A percentile compares a stretch with the other conserved stretches of the same genome.
Evolutionary conservation across 2,888 invertebrate genomes (phyloP).

Genomic region (Ceraclea dissimilis): DNA sequence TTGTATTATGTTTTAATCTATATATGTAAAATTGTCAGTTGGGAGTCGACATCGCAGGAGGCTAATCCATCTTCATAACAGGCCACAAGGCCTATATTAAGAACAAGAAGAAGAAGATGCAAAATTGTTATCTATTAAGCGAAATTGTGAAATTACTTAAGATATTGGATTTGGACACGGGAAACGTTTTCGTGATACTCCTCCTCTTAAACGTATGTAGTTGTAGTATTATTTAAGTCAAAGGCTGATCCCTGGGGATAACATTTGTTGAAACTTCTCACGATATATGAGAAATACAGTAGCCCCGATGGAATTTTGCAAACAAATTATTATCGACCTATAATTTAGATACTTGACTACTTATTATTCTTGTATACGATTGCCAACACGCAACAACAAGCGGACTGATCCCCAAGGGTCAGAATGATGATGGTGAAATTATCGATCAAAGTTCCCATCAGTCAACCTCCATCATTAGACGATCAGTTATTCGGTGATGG

Average conservation of each 20-base stretch:
- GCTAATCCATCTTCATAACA: too few relatives aligned
- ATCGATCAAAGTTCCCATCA: neutral
- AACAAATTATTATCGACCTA: slow-evolving; percentile 13
- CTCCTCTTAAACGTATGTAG: too few relatives aligned
- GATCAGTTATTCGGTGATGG: neutral
- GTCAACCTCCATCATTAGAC: neutral
- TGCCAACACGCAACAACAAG: slow-evolving; percentile 12
- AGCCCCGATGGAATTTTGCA: slow-evolving; percentile 12
- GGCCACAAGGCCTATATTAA: too few relatives aligned
- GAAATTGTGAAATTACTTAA: too few relatives aligned
- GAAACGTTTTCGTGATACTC: too few relatives aligned
- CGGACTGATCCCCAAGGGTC: neutral
- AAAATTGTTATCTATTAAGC: too few relatives aligned
- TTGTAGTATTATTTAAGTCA: too few relatives aligned
- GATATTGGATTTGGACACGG: too few relatives aligned
- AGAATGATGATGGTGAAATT: neutral
- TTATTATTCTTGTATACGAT: slow-evolving; percentile 16
- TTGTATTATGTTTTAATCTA: too few relatives aligned
- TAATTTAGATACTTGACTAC: slow-evolving; percentile 14
- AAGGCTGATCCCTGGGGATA: slow-evolving; percentile 1
- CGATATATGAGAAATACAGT: slow-evolving; percentile 19
- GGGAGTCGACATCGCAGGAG: too few relatives aligned
- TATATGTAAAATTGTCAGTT: too few relatives aligned
- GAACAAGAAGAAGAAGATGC: too few relatives aligned
- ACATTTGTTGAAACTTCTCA: slow-evolving; percentile 8